Conservation (phyloP, 2,888 invertebrate species). For the Macaria liturata region DNA sequence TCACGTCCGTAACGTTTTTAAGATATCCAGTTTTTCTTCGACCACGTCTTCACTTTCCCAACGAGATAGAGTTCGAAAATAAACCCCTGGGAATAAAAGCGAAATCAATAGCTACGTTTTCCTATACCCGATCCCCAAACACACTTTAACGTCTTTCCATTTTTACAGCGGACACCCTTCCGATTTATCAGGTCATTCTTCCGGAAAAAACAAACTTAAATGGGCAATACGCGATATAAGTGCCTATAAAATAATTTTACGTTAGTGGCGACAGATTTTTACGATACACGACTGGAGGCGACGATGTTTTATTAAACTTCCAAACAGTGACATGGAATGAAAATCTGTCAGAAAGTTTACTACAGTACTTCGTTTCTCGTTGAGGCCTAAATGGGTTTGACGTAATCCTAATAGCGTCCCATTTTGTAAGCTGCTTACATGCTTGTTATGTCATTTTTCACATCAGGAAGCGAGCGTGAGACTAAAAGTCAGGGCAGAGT, state of each 20-base stretch:
- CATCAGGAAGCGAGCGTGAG: constrained; percentile 4
- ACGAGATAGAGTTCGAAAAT: constrained; percentile 11
- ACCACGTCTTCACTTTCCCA: constrained; percentile 16
- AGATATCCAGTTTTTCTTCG: constrained; percentile 9
- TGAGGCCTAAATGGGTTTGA: constrained; percentile 32
- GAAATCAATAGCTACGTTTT: constrained; percentile 16
- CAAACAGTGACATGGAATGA: constrained; percentile 33
- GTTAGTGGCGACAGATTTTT: constrained; percentile 58
- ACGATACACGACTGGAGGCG: constrained; percentile 38
- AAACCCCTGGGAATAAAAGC: constrained; percentile 11
- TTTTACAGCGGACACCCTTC: constrained; percentile 29
- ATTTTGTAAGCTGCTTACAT: constrained; percentile 28
- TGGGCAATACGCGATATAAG: constrained; percentile 48
- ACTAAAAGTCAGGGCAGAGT: constrained; percentile 9
- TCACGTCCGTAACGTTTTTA: constrained; percentile 13
- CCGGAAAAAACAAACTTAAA: constrained; percentile 49
- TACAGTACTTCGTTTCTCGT: constrained; percentile 25
- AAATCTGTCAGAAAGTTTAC: constrained; percentile 36
- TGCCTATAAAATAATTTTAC: constrained; percentile 59
- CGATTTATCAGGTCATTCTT: constrained; percentile 36
- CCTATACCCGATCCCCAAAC: constrained; percentile 13
- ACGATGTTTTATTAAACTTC: constrained; percentile 36
- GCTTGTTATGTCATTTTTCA: constrained; percentile 23
- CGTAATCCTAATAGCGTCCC: constrained; percentile 35
- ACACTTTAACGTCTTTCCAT: constrained; percentile 24